Conservation (phyloP, 2,113 vertebrate genomes). For the Oxyura jamaicensis region DNA sequence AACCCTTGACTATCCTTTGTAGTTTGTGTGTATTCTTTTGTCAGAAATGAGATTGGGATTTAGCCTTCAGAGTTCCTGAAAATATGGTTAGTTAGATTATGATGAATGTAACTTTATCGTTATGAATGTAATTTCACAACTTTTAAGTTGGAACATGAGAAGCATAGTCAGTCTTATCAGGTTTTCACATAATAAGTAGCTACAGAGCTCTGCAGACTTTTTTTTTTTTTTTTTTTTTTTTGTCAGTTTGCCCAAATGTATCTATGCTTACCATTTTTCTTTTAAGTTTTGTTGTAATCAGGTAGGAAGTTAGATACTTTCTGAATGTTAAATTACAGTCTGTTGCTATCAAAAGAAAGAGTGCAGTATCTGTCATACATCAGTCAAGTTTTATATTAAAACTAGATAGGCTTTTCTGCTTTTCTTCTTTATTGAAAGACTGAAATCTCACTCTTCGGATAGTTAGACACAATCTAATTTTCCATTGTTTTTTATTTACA, state of each 20-base stretch:
- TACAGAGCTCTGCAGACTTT: neutral
- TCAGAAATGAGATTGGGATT: neutral
- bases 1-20: neutral
- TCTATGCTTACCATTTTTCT: neutral
- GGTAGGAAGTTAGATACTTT: neutral
- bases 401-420: neutral
- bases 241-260: neutral
- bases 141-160: neutral
- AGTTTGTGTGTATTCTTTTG: neutral
- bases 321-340: neutral
- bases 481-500: constrained; percentile 15
- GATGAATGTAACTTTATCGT: neutral
- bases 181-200: neutral
- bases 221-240: neutral
- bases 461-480: neutral
- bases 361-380: neutral
- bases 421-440: neutral
- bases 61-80: neutral
- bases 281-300: neutral
- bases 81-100: neutral
- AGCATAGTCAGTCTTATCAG: neutral
- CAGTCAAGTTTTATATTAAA: neutral
- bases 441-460: neutral
- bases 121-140: neutral
- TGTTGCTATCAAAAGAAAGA: neutral